These are phyloP conservation scores for crab-eating macaque (Macaca fascicularis) DNA, from an alignment of 2,113 vertebrate species.

Conservation along the genomic window T2T-MFA8v1.1 NC_088376.1:12628001-12628500, in stretches of 20 bases:
- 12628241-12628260: background rate
- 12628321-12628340: background rate
- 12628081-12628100: background rate
- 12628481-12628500: background rate
- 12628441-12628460: background rate
- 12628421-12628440: background rate
- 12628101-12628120: background rate
- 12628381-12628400: background rate
- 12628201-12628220: background rate
- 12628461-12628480: too few species aligned
- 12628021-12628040: background rate
- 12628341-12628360: background rate
- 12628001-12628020: background rate
- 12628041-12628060: background rate
- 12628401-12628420: background rate
- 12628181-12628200: background rate
- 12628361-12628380: background rate
- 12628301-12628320: background rate
- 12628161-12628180: accelerated
- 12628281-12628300: background rate
- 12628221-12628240: background rate
- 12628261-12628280: too few species aligned
- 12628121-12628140: background rate
- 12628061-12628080: too few species aligned
- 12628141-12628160: too few species aligned